Conservation (phyloP, 2,888 invertebrate species). For the Limnephilus auricula region DNA sequence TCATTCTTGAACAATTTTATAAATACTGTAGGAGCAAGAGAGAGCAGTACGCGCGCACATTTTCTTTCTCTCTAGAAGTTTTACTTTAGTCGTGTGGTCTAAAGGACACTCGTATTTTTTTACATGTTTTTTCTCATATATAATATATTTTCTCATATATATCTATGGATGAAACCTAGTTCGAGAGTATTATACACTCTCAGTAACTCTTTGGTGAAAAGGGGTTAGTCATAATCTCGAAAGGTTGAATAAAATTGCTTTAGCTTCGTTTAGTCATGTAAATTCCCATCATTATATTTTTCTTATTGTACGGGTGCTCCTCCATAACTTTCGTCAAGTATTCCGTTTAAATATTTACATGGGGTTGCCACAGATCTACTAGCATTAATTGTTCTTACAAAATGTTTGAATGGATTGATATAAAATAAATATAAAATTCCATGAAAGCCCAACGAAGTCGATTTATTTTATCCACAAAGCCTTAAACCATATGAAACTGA, state of each 20-base stretch:
- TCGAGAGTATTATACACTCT: neutral
- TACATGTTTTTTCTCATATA: too few species aligned
- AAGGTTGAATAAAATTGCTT: neutral
- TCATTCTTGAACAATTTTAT: too few species aligned
- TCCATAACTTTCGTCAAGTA: too few species aligned
- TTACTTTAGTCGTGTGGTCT: too few species aligned
- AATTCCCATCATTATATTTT: neutral
- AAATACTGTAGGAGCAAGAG: too few species aligned
- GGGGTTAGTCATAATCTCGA: neutral
- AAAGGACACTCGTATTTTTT: too few species aligned
- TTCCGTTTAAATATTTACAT: too few species aligned
- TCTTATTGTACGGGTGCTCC: neutral
- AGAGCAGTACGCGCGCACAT: too few species aligned
- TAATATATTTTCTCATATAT: too few species aligned
- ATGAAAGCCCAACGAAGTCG: neutral
- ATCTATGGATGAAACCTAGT: too few species aligned
- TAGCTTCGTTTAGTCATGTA: neutral
- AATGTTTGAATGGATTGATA: neutral
- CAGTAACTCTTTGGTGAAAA: neutral
- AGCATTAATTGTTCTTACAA: neutral
- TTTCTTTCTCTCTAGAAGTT: too few species aligned
- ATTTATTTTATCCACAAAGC: neutral
- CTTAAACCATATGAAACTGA: neutral
- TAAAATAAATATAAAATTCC: neutral
- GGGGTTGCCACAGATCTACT: too few species aligned